Evolutionary conservation across 2,888 invertebrate genomes (phyloP), one percentile per base, ranked within the genome.

Genomic region (Autographa gamma): DNA sequence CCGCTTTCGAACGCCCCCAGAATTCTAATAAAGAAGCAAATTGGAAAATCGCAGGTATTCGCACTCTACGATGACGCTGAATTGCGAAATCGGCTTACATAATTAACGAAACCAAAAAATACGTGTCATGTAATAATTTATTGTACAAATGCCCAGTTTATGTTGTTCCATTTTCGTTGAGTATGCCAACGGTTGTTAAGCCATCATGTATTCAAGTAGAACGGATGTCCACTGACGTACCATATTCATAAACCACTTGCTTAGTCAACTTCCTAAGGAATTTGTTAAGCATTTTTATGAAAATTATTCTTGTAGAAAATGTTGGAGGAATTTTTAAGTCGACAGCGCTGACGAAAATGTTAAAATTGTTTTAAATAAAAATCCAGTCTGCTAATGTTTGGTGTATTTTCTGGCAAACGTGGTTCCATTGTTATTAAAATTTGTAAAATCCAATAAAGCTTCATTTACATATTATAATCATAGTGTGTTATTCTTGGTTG

Each of bases 21-120:
- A 88, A 86, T 89, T 89, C 86, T 88, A 88, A 90, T 88, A 89
- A 85, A 88, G 85, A 85, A 86, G 78, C 79, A 87, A 89, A 90
- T 90, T 90, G 87, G 86, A 90, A 88, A 90, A 87, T 85, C 81
- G 85, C 84, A 79, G 85, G 85, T 85, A 86, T 85, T 83, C 81
- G 80, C 74, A 73, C 73, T 76, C 80, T 71, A 63, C 56, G 63
- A 69, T 74, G 73, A 69, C 70, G 69, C 19, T 73, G 62, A 80
- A 75, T 72, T 66, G 71, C 69, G 73, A 68, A 74, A 68, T 75
- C 70, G 34, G 66, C 52, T 60, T 72, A 68, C 62, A 67, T 75
- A 70, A 72, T 80, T 83, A 80, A 83, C 59, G 69, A 68, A 60
- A 38, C 54, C 43, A 60, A 48, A 60, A 73, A 83, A 75, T 73